These are phyloP conservation scores for Eudasyphora cyanicolor DNA, from an alignment of 2,888 invertebrate genomes.

Conservation along the genomic window DNA sequence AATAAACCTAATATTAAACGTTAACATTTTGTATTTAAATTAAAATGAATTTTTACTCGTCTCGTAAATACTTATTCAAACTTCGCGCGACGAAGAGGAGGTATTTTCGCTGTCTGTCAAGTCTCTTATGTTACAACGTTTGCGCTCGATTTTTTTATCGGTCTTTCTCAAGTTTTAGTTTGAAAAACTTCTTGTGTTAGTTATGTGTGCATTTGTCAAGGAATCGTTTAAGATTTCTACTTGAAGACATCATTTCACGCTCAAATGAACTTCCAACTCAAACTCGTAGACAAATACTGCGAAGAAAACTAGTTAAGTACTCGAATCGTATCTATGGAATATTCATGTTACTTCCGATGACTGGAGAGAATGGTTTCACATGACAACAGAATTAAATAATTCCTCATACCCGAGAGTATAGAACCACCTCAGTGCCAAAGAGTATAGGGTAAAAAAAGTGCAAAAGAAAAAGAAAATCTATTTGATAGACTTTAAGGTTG, in stretches of 20 bases:
- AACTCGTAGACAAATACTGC: background rate
- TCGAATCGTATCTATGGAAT: background rate
- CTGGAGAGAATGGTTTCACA: constrained; percentile 17
- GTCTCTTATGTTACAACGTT: background rate
- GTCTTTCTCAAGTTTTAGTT: background rate
- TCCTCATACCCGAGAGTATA: background rate
- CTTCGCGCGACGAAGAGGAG: background rate
- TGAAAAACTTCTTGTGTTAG: background rate
- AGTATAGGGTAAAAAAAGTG: background rate
- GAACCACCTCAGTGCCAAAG: background rate
- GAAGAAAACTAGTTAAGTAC: background rate
- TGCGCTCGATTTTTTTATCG: background rate
- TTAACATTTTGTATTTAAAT: constrained; percentile 1
- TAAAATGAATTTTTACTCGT: background rate
- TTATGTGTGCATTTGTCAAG: constrained; percentile 1
- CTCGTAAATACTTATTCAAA: background rate
- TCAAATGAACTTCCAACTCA: constrained; percentile 19
- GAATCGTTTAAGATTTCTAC: constrained; percentile 20
- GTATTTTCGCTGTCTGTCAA: background rate
- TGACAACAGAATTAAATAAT: constrained; percentile 37
- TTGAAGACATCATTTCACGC: constrained; percentile 25
- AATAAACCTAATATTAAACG: too few species aligned
- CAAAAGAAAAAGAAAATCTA: background rate
- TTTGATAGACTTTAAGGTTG: background rate
- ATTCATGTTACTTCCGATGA: background rate